phyloP scores from a whole-genome alignment of 2,888 invertebrate species.

The Phaonia tiefii region DNA sequence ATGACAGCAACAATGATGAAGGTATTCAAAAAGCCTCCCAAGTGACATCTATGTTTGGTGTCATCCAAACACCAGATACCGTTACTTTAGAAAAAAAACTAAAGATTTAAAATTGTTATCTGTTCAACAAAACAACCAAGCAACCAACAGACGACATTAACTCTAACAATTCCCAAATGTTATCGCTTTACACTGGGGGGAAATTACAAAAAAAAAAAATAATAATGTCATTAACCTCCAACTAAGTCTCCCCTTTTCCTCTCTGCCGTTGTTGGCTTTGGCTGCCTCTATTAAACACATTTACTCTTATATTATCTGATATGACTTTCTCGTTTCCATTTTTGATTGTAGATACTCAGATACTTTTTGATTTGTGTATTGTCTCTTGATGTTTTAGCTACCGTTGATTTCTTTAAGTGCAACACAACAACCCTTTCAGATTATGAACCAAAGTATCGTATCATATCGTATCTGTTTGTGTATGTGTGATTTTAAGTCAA shows the following conservation, averaged over 20 bases:
- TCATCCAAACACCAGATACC: neutral
- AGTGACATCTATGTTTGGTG: neutral
- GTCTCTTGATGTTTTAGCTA: neutral
- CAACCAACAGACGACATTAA: neutral
- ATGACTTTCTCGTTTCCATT: conserved; percentile 30
- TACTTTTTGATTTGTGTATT: conserved; percentile 23
- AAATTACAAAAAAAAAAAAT: neutral
- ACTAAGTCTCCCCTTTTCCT: conserved; percentile 1
- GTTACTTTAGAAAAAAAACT: neutral
- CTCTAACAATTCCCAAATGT: conserved; percentile 6
- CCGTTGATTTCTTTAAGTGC: conserved; percentile 32
- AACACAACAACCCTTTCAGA: conserved; percentile 33
- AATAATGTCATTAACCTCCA: conserved; percentile 36
- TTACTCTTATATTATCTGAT: conserved; percentile 26
- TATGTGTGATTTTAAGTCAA: conserved; percentile 2
- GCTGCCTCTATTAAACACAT: neutral
- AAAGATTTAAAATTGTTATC: conserved; percentile 26
- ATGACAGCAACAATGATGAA: conserved; percentile 9
- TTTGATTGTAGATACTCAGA: neutral
- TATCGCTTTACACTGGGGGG: neutral
- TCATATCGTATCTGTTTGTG: neutral
- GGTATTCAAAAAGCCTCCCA: neutral
- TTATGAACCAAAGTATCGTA: neutral
- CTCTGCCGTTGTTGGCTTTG: neutral
- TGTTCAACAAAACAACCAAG: neutral